phyloP scores from a whole-genome alignment of 2,797 vertebrate genomes.

The Denticeps clupeoides region DNA sequence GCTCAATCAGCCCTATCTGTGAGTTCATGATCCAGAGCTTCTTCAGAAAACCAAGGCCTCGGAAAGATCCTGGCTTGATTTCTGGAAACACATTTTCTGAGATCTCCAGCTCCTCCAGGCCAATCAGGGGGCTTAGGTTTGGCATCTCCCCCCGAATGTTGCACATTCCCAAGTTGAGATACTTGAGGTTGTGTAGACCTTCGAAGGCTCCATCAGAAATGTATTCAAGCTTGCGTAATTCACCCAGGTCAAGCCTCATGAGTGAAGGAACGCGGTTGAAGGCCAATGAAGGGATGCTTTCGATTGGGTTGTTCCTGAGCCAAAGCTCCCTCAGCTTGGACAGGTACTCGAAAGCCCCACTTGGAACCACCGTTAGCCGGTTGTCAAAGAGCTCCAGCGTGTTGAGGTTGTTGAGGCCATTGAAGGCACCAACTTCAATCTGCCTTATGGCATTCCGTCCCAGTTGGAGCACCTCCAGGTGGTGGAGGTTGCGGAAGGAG shows the following conservation, averaged over 20 bases:
- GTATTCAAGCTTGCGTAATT: slow-evolving; percentile 91
- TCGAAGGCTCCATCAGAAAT: slow-evolving; percentile 96
- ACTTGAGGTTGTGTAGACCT: slow-evolving; percentile 94
- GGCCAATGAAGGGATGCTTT: slow-evolving; percentile 95
- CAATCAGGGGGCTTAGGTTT: slow-evolving; percentile 81
- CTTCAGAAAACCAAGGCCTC: slow-evolving; percentile 78
- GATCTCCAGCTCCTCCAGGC: slow-evolving; percentile 92
- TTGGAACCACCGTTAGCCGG: slow-evolving; percentile 90
- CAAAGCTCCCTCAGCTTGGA: slow-evolving; percentile 94
- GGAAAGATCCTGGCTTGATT: slow-evolving; percentile 85
- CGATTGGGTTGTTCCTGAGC: slow-evolving; percentile 95
- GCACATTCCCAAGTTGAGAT: slow-evolving; percentile 96
- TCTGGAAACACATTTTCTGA: slow-evolving; percentile 87
- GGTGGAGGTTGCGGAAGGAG: slow-evolving; percentile 91
- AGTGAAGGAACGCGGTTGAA: slow-evolving; percentile 96
- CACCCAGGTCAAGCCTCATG: slow-evolving; percentile 88
- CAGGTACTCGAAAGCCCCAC: slow-evolving; percentile 93
- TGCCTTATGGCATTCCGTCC: slow-evolving; percentile 92
- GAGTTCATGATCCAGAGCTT: slow-evolving; percentile 99
- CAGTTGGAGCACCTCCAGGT: slow-evolving; percentile 94
- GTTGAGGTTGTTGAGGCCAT: slow-evolving; percentile 91
- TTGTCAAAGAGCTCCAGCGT: slow-evolving; percentile 97
- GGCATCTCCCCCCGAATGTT: slow-evolving; percentile 91
- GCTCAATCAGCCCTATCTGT: slow-evolving; percentile 81
- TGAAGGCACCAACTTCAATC: slow-evolving; percentile 97